Base-by-base conservation (phyloP, 2,113 vertebrate genomes). In the Willisornis vidua region DNA sequence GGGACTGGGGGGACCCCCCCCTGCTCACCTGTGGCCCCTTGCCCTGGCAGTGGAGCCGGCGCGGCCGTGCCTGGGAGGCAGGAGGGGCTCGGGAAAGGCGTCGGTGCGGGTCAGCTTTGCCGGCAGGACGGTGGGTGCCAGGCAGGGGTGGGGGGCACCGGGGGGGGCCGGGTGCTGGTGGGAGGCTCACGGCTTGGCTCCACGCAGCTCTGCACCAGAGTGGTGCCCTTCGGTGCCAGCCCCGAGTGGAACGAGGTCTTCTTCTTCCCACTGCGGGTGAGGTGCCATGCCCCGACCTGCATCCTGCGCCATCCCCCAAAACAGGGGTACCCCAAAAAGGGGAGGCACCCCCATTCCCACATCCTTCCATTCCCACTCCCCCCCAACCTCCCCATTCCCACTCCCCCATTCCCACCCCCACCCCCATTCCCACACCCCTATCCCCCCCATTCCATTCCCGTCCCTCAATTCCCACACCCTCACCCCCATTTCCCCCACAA, bases 231-330 rank as follows among this genome's bases (percentile, higher is more conserved):
- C 79, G 57, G 0, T 1, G 94, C 90, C 59, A 95, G 52, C 45
- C 97, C 97, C 0, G 90, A 45, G 29, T 98, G 98, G 98, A 98
- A 98, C 57, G 94, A 98, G 91, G 95, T 94, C 55, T 84, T 98
- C 86, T 97, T 86, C 94, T 97, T 98, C 87, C 96, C 59, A 5
- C 77, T 98, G 58, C 87, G 97, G 98, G 98, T 98, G 89, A 46
- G 70, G 18, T 43, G 49, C 7, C 3, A 6, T 25, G 10, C 23
- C 23, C 9, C 2, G 12, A 6, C n/a, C 59, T 8, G 0, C 23
- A 1, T 23, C n/a, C 74, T 11, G 10, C 16, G 10, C 6, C 24
- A 12, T 14, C 10, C 17, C 46, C 39, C 29, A 33, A 39, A 51
- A 8, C 3, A 0, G 29, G 37, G 20, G 16, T 9, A 11, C 51